A percentile compares a stretch with the other conserved stretches of the same genome.
These are phyloP conservation scores for Scytalopus superciliaris DNA, from an alignment of 2,113 vertebrate species.

Conservation along the genomic window DNA sequence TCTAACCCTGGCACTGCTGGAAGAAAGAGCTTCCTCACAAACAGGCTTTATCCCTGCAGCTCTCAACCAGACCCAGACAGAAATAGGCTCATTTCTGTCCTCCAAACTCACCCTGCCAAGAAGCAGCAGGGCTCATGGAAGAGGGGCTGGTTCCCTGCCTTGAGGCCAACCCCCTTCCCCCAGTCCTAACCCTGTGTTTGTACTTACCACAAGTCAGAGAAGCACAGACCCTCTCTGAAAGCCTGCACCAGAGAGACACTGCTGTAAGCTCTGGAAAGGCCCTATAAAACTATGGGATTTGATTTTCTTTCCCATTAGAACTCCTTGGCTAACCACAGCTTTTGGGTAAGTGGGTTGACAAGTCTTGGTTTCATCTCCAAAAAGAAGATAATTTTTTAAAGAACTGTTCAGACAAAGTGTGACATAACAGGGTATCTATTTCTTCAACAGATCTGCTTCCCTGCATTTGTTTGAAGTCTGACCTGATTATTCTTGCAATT, in stretches of 20 bases:
- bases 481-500: constrained; percentile 56
- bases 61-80: not conserved
- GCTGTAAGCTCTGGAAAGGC: not conserved
- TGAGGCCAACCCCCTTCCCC: no score
- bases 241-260: not conserved
- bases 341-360: not conserved
- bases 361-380: not conserved
- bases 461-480: constrained; percentile 57
- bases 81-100: not conserved
- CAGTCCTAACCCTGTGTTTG: not conserved
- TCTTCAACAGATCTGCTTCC: constrained; percentile 41
- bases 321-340: not conserved
- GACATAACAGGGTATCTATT: constrained; percentile 28
- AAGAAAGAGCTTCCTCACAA: not conserved
- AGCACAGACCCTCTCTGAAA: not conserved
- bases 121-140: not conserved
- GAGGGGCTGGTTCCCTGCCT: not conserved
- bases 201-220: not conserved
- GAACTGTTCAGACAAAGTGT: not conserved
- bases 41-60: not conserved
- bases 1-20: not conserved
- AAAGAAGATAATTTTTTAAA: not conserved
- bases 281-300: not conserved
- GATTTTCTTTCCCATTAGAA: not conserved
- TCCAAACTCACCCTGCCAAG: not conserved